phyloP scores from a whole-genome alignment of 2,113 vertebrate species.

The Neolamprologus falcicula region DNA sequence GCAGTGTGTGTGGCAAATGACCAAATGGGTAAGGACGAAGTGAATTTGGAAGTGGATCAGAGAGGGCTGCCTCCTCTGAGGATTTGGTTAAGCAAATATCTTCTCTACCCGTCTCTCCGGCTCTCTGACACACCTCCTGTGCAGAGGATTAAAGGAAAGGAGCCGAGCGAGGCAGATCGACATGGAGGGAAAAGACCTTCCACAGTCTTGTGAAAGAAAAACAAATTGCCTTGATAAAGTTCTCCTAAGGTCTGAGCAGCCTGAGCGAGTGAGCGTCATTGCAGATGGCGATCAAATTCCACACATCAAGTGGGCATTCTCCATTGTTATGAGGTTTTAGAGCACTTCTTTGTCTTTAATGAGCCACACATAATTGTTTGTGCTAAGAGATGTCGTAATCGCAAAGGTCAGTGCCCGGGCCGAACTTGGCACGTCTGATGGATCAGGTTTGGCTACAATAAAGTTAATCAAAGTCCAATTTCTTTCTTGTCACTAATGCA shows the following conservation, averaged over 20 bases:
- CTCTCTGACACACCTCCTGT: slow-evolving; percentile 49
- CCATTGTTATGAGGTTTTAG: neutral
- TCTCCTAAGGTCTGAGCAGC: neutral
- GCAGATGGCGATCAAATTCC: neutral
- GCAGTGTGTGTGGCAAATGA: slow-evolving; percentile 25
- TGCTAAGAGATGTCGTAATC: neutral
- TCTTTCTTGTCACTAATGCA: neutral
- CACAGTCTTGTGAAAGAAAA: neutral
- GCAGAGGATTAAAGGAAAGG: slow-evolving; percentile 44
- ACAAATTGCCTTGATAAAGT: neutral
- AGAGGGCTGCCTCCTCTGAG: slow-evolving; percentile 34
- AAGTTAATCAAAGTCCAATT: neutral
- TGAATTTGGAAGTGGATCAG: slow-evolving; percentile 60
- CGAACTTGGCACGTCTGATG: neutral
- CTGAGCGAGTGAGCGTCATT: neutral
- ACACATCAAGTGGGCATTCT: neutral
- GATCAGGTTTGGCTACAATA: neutral
- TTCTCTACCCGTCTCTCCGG: neutral
- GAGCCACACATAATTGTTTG: neutral
- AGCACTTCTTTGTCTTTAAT: neutral
- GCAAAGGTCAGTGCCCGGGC: neutral
- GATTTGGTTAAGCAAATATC: slow-evolving; percentile 66
- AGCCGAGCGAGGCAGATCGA: slow-evolving; percentile 1
- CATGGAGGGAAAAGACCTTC: neutral
- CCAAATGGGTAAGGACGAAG: slow-evolving; percentile 23